Evolutionary conservation across 2,797 vertebrate genomes (phyloP), one percentile per base, ranked within the genome.

Genomic region (Hozukius guyotensis): DNA sequence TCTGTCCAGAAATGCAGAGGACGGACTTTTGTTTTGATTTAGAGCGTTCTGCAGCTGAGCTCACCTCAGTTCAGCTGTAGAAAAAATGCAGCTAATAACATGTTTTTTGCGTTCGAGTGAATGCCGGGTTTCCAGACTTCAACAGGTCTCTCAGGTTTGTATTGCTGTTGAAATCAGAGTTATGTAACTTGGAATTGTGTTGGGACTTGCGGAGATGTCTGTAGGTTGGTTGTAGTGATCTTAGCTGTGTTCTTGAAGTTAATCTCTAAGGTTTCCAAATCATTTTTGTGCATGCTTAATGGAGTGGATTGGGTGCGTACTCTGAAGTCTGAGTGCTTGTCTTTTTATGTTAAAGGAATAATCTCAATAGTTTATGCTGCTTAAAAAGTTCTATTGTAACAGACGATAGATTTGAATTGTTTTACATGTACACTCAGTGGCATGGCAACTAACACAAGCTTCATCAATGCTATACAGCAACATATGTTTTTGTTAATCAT

Each of bases 81-180:
- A 84, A 81, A 89, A 92, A 82, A 95, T 94, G 92, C 87, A 63
- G 80, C 87, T 83, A 87, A 88, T 86, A 53, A 79, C 80, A 70
- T 24, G 77, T 83, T 90, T 91, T 84, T 75, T 77, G 85, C 77
- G 29, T 83, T 86, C 59, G 59, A 86, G 76, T 93, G 89, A 93
- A 72, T 80, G 52, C 85, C 78, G 36, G 63, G 77, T 89, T 85
- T 88, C 75, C 81, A 83, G 77, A 83, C 83, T 80, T 89, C 84
- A 87, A 52, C 90, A 65, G 83, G 79, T 89, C 72, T 86, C 85
- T 80, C 84, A 94, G 94, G 91, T 95, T 87, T 78, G 91, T 90
- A 80, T 73, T 68, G 49, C 61, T 68, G 67, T 71, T 81, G 53
- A 82, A 82, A 76, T 75, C 25, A 6, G 66, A 59, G 55, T 87